Percentiles rank a stretch among this genome's conserved stretches.
Evolutionary conservation across 2,888 invertebrate genomes (phyloP).

Genomic region (Metallyticus violacea): DNA sequence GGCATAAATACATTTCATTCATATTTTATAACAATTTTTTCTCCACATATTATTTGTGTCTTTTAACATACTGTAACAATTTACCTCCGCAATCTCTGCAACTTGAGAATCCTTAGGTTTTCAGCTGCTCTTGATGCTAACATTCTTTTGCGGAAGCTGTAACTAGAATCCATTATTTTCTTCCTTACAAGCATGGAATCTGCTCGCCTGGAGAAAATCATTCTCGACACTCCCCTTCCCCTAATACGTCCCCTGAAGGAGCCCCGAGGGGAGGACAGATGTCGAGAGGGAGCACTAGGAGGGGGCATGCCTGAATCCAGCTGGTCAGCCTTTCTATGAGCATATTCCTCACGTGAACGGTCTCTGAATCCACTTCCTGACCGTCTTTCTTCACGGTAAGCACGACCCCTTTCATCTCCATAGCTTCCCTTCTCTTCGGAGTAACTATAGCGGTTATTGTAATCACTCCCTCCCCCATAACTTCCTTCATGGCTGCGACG

Average conservation of each 20-base stretch:
- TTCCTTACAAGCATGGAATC: constrained; percentile 33
- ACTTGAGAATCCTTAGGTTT: constrained; percentile 47
- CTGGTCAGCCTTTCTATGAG: constrained; percentile 33
- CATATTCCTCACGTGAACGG: constrained; percentile 34
- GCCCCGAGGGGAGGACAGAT: constrained; percentile 32
- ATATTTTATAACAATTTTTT: not conserved
- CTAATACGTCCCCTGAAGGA: constrained; percentile 33
- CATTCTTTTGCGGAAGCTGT: constrained; percentile 33
- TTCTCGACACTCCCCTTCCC: constrained; percentile 32
- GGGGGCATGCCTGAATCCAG: constrained; percentile 30
- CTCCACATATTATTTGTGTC: not conserved
- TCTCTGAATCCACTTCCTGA: constrained; percentile 31
- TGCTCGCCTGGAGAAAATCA: constrained; percentile 31
- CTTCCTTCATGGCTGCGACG: constrained; percentile 36
- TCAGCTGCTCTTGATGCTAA: constrained; percentile 39
- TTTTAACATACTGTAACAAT: constrained; percentile 5
- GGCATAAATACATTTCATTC: not conserved
- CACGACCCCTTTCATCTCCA: constrained; percentile 34
- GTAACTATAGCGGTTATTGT: constrained; percentile 35
- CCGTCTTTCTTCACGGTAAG: constrained; percentile 35
- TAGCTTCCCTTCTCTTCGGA: constrained; percentile 34
- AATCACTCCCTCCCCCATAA: constrained; percentile 33
- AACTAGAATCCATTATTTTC: constrained; percentile 31
- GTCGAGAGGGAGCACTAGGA: constrained; percentile 26
- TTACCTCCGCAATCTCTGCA: constrained; percentile 48